Conservation (phyloP, 2,888 invertebrate genomes). For the Hypolimnas misippus region DNA sequence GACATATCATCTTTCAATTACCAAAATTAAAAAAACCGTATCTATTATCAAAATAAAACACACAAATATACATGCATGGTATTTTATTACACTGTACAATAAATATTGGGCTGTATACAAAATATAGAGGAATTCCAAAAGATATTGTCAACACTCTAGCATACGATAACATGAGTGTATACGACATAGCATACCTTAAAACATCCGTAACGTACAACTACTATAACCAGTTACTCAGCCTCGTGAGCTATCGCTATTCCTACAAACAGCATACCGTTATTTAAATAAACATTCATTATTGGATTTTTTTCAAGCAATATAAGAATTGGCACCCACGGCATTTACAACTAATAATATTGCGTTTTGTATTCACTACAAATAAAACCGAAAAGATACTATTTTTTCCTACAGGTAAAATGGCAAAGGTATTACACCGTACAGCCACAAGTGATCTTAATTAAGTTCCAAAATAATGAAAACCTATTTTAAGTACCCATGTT, state of each 20-base stretch:
- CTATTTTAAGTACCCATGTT: too few relatives aligned
- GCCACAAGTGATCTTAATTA: too few relatives aligned
- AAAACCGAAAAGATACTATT: too few relatives aligned
- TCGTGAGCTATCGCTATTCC: slow-evolving; percentile 39
- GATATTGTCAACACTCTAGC: slow-evolving; percentile 81
- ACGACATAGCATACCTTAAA: slow-evolving; percentile 65
- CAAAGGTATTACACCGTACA: too few relatives aligned
- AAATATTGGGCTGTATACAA: slow-evolving; percentile 82
- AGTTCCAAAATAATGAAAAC: too few relatives aligned
- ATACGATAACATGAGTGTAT: slow-evolving; percentile 72
- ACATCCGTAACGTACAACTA: slow-evolving; percentile 62
- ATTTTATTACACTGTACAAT: slow-evolving; percentile 84
- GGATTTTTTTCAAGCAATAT: slow-evolving; percentile 51
- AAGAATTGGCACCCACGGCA: slow-evolving; percentile 59
- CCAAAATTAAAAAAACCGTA: too few relatives aligned
- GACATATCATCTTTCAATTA: too few relatives aligned
- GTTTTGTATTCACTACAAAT: slow-evolving; percentile 49
- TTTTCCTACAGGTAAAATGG: too few relatives aligned
- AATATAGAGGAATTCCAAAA: slow-evolving; percentile 82
- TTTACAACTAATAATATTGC: slow-evolving; percentile 44
- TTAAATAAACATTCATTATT: slow-evolving; percentile 36
- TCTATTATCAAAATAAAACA: slow-evolving; percentile 50
- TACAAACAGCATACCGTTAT: slow-evolving; percentile 28
- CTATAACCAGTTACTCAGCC: slow-evolving; percentile 39
- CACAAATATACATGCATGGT: slow-evolving; percentile 72